Evolutionary conservation across 2,888 invertebrate species (phyloP).

Genomic region (Bedellia somnulentella): DNA sequence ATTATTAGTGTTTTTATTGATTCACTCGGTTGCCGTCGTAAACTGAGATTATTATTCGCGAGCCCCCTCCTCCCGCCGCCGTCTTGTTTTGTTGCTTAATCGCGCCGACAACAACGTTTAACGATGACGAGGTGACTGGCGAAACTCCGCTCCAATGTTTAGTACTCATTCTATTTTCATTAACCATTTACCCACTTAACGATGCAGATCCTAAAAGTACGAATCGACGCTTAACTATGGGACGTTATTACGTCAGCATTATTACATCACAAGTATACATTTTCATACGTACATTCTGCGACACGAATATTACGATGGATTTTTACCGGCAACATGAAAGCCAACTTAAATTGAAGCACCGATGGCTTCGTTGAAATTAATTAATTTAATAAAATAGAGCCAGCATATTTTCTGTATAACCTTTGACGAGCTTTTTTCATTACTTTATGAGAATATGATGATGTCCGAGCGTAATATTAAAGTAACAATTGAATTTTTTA

Average conservation of each 20-base stretch:
- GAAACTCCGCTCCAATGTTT: conserved; percentile 59
- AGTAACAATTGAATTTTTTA: too few relatives aligned
- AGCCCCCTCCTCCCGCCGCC: conserved; percentile 13
- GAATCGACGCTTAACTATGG: too few relatives aligned
- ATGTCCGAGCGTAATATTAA: too few relatives aligned
- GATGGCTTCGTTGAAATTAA: conserved; percentile 4
- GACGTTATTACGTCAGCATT: too few relatives aligned
- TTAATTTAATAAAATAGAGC: conserved; percentile 8
- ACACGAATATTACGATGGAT: too few relatives aligned
- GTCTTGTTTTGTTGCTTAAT: conserved; percentile 55
- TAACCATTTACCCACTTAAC: conserved; percentile 16
- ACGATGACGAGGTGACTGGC: conserved; percentile 61
- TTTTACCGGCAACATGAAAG: background rate
- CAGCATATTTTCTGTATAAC: conserved; percentile 6
- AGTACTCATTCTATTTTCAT: conserved; percentile 62
- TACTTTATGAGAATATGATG: conserved; percentile 7
- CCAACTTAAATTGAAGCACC: background rate
- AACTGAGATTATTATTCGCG: conserved; percentile 61
- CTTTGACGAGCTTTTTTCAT: conserved; percentile 7
- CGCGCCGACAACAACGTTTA: conserved; percentile 59
- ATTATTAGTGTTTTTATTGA: conserved; percentile 64
- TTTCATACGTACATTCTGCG: too few relatives aligned
- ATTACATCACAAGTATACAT: too few relatives aligned
- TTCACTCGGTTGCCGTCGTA: conserved; percentile 60
- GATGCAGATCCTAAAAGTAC: too few relatives aligned